Evolutionary conservation across 1,140 invertebrate genomes (phyloP).

Genomic region (Drosophila navojoa): DNA sequence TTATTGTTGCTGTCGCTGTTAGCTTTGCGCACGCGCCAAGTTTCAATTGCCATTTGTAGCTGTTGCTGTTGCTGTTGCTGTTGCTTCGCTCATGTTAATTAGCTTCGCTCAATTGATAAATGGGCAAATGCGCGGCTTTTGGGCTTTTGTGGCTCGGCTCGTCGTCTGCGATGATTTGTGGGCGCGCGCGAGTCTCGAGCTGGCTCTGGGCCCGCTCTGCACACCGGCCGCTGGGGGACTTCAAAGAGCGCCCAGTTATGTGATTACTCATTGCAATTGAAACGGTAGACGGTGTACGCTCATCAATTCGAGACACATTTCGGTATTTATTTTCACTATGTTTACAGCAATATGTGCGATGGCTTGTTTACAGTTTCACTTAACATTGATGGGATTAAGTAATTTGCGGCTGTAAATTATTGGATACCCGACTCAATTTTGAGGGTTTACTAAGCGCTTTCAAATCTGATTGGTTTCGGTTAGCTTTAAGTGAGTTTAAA

Average conservation of each 20-base stretch:
- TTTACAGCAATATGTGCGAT: neutral
- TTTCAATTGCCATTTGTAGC: constrained; percentile 15
- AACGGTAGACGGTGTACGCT: neutral
- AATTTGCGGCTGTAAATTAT: neutral
- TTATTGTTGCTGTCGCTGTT: constrained; percentile 14
- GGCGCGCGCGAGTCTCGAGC: neutral
- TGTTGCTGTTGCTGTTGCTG: constrained; percentile 12
- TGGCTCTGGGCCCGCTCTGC: neutral
- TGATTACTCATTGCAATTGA: constrained; percentile 7
- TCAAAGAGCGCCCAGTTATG: neutral
- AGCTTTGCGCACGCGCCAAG: constrained; percentile 33
- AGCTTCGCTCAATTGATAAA: constrained; percentile 51
- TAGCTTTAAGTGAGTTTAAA: no score
- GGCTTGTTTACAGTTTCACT: constrained; percentile 5
- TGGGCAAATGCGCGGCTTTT: constrained; percentile 26
- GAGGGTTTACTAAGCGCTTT: no score
- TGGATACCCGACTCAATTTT: no score
- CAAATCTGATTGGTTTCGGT: no score
- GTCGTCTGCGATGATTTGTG: constrained; percentile 7
- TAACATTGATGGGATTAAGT: neutral
- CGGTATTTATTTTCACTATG: neutral
- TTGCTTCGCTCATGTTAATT: constrained; percentile 43
- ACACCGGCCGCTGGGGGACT: neutral
- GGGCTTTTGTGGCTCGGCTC: constrained; percentile 9
- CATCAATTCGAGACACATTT: constrained; percentile 8